These are phyloP conservation scores for Manduca sexta DNA, from an alignment of 1,140 invertebrate species.

Conservation along the genomic window DNA sequence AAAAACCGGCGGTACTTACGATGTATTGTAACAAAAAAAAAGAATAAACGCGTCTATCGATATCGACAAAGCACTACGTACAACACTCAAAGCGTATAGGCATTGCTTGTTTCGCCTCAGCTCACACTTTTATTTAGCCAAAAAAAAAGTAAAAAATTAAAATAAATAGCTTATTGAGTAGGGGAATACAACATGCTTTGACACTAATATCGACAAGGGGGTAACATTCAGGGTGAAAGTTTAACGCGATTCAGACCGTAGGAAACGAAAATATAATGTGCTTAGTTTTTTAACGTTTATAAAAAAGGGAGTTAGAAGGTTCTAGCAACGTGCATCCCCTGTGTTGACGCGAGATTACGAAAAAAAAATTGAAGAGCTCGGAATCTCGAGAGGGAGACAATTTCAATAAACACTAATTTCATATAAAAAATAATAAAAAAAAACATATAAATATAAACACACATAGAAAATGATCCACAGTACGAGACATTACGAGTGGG, in stretches of 20 bases:
- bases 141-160: slow-evolving; percentile 28
- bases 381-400: slow-evolving; percentile 65
- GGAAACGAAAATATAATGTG: background rate
- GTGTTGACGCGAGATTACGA: slow-evolving; percentile 61
- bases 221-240: slow-evolving; percentile 7
- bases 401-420: slow-evolving; percentile 40
- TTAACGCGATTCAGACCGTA: slow-evolving; percentile 2
- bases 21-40: background rate
- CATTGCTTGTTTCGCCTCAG: slow-evolving; percentile 31
- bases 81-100: slow-evolving; percentile 61
- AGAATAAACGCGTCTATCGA: slow-evolving; percentile 9
- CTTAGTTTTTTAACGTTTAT: background rate
- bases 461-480: slow-evolving; percentile 41
- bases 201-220: slow-evolving; percentile 12
- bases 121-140: slow-evolving; percentile 22
- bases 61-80: slow-evolving; percentile 35
- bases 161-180: slow-evolving; percentile 30
- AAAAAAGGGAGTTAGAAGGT: slow-evolving; percentile 45
- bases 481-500: slow-evolving; percentile 46
- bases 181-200: slow-evolving; percentile 58
- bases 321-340: slow-evolving; percentile 71
- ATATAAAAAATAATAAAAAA: slow-evolving; percentile 29
- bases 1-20: slow-evolving; percentile 10
- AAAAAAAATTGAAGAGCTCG: slow-evolving; percentile 50
- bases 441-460: slow-evolving; percentile 39